These are phyloP conservation scores for Carettochelys insculpta DNA, from an alignment of 2,113 vertebrate species.

Conservation along the genomic window DNA sequence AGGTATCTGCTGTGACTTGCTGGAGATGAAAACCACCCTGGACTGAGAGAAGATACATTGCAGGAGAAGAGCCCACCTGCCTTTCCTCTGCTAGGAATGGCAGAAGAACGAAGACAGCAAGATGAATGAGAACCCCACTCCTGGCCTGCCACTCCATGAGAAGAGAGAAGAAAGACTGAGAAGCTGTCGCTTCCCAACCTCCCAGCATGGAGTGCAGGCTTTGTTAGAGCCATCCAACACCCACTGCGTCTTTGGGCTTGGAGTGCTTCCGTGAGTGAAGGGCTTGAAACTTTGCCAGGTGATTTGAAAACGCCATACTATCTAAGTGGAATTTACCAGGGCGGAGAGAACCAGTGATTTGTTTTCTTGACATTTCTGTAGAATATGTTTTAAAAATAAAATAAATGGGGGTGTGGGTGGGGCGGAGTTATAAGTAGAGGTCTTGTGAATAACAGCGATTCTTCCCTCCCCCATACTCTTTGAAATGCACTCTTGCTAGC, in stretches of 20 bases:
- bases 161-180: neutral
- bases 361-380: neutral
- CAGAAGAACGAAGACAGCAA: no score
- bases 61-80: rapidly evolving
- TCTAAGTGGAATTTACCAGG: neutral
- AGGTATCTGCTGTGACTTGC: neutral
- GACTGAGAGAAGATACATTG: neutral
- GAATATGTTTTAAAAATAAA: neutral
- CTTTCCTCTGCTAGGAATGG: neutral
- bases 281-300: no score
- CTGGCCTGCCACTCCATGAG: neutral
- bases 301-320: neutral
- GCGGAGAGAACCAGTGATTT: no score
- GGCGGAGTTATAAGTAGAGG: neutral
- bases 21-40: neutral
- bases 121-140: neutral
- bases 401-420: no score
- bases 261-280: neutral
- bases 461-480: neutral
- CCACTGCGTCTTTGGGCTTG: rapidly evolving
- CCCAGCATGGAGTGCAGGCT: no score
- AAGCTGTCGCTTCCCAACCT: no score
- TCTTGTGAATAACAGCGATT: neutral
- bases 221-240: neutral
- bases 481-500: no score